Base-by-base conservation (phyloP, 2,797 vertebrate genomes). In the Enteromius thamalakanensis region DNA sequence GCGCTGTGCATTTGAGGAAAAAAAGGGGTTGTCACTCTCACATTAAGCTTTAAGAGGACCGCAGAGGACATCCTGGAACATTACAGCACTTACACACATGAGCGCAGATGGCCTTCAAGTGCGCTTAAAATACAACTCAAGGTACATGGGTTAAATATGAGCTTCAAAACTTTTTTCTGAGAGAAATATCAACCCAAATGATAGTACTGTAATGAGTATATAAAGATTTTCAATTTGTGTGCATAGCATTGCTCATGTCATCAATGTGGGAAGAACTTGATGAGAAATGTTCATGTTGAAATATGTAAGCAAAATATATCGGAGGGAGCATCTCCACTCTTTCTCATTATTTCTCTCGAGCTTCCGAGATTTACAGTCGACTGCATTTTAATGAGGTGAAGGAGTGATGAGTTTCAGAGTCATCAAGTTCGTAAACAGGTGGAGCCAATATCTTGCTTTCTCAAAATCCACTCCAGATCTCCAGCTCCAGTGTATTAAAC, bases 21-120 rank as follows among this genome's bases (percentile, higher is more conserved):
- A 77, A 47, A 51, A 71, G 40, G 17, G 34, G 75, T 21, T 47
- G 90, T 90, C 89, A 70, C 85, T 37, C 84, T 81, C 85, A 88
- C 90, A 91, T 92, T 91, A 91, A 90, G 1, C 84, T 86, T 77
- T 86, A 90, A 88, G 62, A 86, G 91, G 90, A 83, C 85, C 15
- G 84, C 89, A 86, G 88, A 88, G 87, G 88, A 89, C 90, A 89
- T 87, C 82, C 88, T 82, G 87, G 89, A 89, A 90, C 86, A 76
- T 89, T 90, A 90, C 81, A 82, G 69, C 76, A 84, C 80, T 65
- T 75, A 77, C 55, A 62, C 69, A 53, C 85, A 79, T 70, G 55
- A 79, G 47, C 62, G 71, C 78, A 83, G 86, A 74, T 80, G 84
- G 78, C 77, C 72, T 49, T 86, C 64, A 62, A 82, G 82, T 80